These are phyloP conservation scores for Theristicus caerulescens DNA, from an alignment of 2,113 vertebrate species.

Conservation along the genomic window DNA sequence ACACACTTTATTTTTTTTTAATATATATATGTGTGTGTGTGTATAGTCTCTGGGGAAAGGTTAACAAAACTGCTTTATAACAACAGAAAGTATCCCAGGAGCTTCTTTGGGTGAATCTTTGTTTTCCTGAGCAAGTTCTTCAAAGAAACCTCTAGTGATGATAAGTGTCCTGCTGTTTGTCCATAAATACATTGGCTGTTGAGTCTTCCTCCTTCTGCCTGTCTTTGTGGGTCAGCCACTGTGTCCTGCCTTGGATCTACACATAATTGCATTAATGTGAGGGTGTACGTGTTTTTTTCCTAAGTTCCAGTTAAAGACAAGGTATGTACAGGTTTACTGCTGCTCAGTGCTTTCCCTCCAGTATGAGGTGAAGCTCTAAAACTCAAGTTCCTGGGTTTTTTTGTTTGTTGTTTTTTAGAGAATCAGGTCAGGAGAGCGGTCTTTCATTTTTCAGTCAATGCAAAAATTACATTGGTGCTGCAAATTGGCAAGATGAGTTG, in stretches of 20 bases:
- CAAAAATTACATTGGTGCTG: background rate
- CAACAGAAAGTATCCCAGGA: background rate
- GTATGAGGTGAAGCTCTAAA: background rate
- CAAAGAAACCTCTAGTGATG: background rate
- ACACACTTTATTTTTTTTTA: background rate
- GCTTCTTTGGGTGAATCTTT: background rate
- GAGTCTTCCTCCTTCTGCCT: background rate
- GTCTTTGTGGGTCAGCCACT: background rate
- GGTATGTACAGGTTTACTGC: background rate
- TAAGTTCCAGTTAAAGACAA: background rate
- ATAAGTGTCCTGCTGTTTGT: background rate
- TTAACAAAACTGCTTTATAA: background rate
- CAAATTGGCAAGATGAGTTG: background rate
- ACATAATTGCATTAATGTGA: accelerated
- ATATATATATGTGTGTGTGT: too few relatives aligned
- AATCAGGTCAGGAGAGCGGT: background rate
- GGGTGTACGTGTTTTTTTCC: accelerated
- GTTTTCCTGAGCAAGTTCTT: background rate
- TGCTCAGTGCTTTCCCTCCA: background rate
- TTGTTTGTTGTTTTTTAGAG: background rate
- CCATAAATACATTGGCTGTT: background rate
- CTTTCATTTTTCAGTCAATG: background rate
- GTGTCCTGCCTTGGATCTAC: background rate
- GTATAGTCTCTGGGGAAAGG: background rate
- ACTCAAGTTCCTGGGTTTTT: background rate